phyloP scores from a whole-genome alignment of 2,797 vertebrate species.

The Danionella dracula region DNA sequence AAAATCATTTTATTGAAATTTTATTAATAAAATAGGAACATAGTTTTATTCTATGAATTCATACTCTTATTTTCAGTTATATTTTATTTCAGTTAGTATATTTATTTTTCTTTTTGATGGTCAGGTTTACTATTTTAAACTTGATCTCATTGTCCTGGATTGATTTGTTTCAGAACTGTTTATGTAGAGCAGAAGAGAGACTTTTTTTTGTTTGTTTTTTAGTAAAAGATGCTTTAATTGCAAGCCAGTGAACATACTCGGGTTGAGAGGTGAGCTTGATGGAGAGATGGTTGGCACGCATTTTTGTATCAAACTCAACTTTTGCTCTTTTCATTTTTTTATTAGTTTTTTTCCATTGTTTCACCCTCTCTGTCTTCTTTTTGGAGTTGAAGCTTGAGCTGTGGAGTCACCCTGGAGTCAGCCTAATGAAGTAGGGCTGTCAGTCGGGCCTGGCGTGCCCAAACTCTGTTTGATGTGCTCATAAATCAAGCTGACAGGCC shows the following conservation, averaged over 20 bases:
- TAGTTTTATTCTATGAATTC: too few relatives aligned
- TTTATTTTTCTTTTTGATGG: not conserved
- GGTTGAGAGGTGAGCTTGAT: slow-evolving; percentile 29
- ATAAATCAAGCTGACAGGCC: slow-evolving; percentile 94
- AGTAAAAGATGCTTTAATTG: slow-evolving; percentile 44
- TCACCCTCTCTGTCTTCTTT: slow-evolving; percentile 25
- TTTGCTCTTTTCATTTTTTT: slow-evolving; percentile 51
- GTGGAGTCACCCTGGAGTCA: slow-evolving; percentile 75
- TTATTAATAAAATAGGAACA: too few relatives aligned
- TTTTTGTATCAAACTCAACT: slow-evolving; percentile 56
- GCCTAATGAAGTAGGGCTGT: slow-evolving; percentile 89
- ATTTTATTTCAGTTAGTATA: not conserved
- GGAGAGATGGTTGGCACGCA: slow-evolving; percentile 42
- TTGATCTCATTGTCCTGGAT: not conserved
- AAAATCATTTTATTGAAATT: too few relatives aligned
- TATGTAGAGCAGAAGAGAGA: not conserved
- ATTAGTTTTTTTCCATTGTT: slow-evolving; percentile 41
- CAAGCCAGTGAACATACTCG: slow-evolving; percentile 22
- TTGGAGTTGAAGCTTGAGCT: slow-evolving; percentile 60
- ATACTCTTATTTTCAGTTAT: too few relatives aligned
- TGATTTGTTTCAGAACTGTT: not conserved
- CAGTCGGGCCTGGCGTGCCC: slow-evolving; percentile 81
- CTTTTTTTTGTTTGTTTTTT: too few relatives aligned
- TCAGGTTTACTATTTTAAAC: not conserved
- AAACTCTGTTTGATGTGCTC: slow-evolving; percentile 93